Evolutionary conservation across 2,888 invertebrate genomes (phyloP).

Genomic region (Agrochola macilenta): DNA sequence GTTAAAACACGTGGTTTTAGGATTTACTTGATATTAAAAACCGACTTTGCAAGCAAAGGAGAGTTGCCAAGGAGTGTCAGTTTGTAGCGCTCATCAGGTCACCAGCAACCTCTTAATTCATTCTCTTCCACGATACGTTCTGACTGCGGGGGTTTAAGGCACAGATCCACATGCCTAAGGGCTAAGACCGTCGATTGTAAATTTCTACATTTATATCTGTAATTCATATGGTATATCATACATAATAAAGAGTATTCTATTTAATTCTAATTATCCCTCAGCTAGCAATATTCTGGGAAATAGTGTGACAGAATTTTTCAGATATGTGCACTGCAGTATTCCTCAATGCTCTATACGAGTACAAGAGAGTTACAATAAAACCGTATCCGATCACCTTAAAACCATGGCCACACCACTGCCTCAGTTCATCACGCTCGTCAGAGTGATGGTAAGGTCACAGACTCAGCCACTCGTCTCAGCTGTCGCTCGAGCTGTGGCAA

Average conservation of each 20-base stretch:
- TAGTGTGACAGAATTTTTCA: neutral
- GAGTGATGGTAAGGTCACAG: conserved; percentile 46
- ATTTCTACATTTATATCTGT: neutral
- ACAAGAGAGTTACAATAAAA: neutral
- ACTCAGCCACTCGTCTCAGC: conserved; percentile 22
- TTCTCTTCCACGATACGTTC: neutral
- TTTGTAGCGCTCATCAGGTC: neutral
- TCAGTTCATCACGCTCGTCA: conserved; percentile 7
- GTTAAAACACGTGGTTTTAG: neutral
- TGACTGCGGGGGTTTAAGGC: neutral
- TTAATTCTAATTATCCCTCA: neutral
- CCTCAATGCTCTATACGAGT: neutral
- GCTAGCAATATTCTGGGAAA: neutral
- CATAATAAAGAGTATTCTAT: neutral
- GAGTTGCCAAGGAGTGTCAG: neutral
- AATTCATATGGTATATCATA: neutral
- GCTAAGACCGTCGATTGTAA: neutral
- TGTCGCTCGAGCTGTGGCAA: conserved; percentile 27
- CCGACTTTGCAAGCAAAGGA: neutral
- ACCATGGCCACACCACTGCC: neutral
- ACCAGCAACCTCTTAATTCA: too few species aligned
- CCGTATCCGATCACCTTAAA: neutral
- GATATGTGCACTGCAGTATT: neutral
- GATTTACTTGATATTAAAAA: neutral
- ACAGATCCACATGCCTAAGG: neutral